Evolutionary conservation across 2,888 invertebrate species (phyloP).

Genomic region (Nebria salina): DNA sequence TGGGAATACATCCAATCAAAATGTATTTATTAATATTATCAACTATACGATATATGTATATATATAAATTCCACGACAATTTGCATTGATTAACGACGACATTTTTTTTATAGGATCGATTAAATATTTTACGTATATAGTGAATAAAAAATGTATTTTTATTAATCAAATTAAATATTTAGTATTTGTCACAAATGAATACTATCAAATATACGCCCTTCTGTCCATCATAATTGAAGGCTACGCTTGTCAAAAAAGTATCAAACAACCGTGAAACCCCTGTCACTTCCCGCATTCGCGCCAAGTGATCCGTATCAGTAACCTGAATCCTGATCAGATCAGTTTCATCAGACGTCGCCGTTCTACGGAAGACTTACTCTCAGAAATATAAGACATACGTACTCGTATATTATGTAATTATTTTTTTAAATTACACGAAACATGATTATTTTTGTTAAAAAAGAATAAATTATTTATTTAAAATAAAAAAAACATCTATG

Average conservation of each 20-base stretch:
- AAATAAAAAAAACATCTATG: background rate
- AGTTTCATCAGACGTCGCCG: slow-evolving; percentile 3
- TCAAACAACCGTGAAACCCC: background rate
- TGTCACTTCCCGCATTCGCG: slow-evolving; percentile 6
- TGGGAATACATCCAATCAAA: slow-evolving; percentile 8
- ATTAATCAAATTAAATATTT: no score
- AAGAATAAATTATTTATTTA: no score
- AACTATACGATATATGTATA: background rate
- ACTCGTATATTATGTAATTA: slow-evolving; percentile 6
- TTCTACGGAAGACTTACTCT: background rate
- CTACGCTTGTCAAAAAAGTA: background rate
- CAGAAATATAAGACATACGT: slow-evolving; percentile 9
- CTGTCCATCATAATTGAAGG: background rate
- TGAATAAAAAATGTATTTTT: no score
- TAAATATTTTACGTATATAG: no score
- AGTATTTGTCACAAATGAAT: background rate
- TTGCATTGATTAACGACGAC: background rate
- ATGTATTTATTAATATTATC: background rate
- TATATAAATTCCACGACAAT: background rate
- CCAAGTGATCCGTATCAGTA: slow-evolving; percentile 15
- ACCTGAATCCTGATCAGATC: slow-evolving; percentile 15
- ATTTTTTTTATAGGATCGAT: no score
- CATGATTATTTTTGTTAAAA: no score
- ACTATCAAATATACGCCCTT: background rate
- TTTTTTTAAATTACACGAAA: background rate